Conservation (phyloP, 37 sponge, comb jelly and placozoan genomes). For the Ianthella basta region DNA sequence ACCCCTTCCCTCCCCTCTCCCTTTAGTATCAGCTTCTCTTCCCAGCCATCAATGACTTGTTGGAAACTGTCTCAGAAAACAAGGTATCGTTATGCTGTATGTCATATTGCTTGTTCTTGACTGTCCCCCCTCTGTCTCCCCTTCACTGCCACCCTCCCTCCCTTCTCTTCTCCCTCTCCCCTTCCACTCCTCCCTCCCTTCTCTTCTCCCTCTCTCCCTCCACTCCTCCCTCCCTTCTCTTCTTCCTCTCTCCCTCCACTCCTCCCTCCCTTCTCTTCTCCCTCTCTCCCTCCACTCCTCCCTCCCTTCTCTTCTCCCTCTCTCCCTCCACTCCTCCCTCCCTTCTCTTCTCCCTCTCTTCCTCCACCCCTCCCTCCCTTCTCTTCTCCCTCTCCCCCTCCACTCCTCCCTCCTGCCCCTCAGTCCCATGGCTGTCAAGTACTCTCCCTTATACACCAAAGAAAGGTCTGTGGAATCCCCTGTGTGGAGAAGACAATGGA, state of each 20-base stretch:
- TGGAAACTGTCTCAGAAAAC: neutral
- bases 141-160: too few relatives aligned
- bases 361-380: too few relatives aligned
- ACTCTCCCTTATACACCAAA: conserved; percentile 61
- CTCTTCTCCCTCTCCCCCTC: too few relatives aligned
- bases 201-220: neutral
- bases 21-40: neutral
- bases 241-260: conserved; percentile 9
- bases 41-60: neutral
- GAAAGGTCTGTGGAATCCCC: conserved; percentile 69
- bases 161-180: too few relatives aligned
- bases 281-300: neutral
- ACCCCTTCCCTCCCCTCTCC: too few relatives aligned
- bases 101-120: too few relatives aligned
- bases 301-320: neutral
- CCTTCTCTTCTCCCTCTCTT: too few relatives aligned
- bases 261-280: neutral
- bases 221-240: neutral
- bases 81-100: too few relatives aligned
- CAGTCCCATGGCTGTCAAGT: conserved; percentile 72
- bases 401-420: neutral
- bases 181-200: neutral
- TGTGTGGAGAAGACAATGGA: conserved; percentile 54
- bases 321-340: too few relatives aligned
- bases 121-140: too few relatives aligned